Conservation (phyloP, 2,888 invertebrate species). For the Andrena haemorrhoa region DNA sequence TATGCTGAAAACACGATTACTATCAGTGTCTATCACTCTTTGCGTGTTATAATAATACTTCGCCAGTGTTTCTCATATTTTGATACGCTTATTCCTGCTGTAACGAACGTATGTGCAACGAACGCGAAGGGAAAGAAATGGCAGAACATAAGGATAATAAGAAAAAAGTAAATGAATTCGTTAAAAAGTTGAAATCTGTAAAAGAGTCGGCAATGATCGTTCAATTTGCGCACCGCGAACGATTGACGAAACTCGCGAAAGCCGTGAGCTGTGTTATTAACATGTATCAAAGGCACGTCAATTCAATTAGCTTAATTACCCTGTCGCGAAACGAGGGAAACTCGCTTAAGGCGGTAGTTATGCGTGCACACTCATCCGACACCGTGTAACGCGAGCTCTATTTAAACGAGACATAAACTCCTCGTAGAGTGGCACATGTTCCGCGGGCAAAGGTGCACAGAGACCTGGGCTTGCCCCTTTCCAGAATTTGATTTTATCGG, state of each 20-base stretch:
- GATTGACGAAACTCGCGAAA: background rate
- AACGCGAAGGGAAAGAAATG: background rate
- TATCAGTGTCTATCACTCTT: background rate
- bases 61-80: background rate
- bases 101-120: background rate
- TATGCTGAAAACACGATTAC: background rate
- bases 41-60: background rate
- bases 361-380: background rate
- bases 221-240: background rate
- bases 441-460: conserved; percentile 37
- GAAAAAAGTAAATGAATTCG: too few species aligned
- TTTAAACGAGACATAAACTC: conserved; percentile 63
- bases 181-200: too few species aligned
- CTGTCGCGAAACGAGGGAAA: conserved; percentile 43
- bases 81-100: background rate
- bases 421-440: conserved; percentile 37
- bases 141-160: too few species aligned
- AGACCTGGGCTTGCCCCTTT: background rate
- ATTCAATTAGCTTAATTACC: conserved; percentile 65
- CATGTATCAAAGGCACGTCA: conserved; percentile 52
- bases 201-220: too few species aligned
- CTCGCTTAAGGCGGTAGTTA: conserved; percentile 41
- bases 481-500: conserved; percentile 46
- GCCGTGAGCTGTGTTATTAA: conserved; percentile 41
- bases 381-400: conserved; percentile 30